Conservation (phyloP, 1,140 invertebrate species). For the Chymomyza costata region DNA sequence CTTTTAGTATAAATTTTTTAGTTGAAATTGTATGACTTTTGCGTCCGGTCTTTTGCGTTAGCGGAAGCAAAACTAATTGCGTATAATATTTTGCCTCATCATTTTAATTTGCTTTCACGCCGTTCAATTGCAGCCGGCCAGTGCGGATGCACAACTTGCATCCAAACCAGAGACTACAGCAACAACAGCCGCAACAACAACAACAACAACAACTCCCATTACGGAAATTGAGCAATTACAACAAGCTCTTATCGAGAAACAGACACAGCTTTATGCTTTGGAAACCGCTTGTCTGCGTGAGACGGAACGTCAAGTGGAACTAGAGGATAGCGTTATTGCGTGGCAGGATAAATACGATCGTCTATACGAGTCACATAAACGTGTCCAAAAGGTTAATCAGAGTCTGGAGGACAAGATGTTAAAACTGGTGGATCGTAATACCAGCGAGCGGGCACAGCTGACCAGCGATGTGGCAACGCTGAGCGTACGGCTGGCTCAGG, state of each 20-base stretch:
- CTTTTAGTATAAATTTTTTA: too few species aligned
- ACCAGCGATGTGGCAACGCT: conserved; percentile 91
- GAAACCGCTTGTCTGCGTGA: conserved; percentile 90
- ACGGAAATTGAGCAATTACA: conserved; percentile 90
- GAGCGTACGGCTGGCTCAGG: conserved; percentile 91
- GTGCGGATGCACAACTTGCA: too few species aligned
- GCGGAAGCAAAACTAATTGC: too few species aligned
- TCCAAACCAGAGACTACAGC: too few species aligned
- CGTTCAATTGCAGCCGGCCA: too few species aligned
- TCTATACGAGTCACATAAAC: conserved; percentile 93
- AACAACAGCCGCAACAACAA: too few species aligned
- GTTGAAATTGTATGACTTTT: too few species aligned
- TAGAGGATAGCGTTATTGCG: conserved; percentile 89
- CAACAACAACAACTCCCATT: too few species aligned
- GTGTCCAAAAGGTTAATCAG: conserved; percentile 96
- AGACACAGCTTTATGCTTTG: conserved; percentile 88
- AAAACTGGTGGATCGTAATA: conserved; percentile 93
- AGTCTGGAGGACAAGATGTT: conserved; percentile 95
- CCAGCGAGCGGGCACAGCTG: conserved; percentile 91
- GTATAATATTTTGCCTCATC: too few species aligned
- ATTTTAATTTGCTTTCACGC: too few species aligned
- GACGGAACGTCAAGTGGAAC: conserved; percentile 84
- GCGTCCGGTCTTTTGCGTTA: too few species aligned
- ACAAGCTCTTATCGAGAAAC: conserved; percentile 85
- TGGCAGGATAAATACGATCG: conserved; percentile 96